A percentile compares a stretch with the other conserved stretches of the same genome.
Conservation (phyloP, 2,113 vertebrate genomes). For the Amblyornis subalaris region DNA sequence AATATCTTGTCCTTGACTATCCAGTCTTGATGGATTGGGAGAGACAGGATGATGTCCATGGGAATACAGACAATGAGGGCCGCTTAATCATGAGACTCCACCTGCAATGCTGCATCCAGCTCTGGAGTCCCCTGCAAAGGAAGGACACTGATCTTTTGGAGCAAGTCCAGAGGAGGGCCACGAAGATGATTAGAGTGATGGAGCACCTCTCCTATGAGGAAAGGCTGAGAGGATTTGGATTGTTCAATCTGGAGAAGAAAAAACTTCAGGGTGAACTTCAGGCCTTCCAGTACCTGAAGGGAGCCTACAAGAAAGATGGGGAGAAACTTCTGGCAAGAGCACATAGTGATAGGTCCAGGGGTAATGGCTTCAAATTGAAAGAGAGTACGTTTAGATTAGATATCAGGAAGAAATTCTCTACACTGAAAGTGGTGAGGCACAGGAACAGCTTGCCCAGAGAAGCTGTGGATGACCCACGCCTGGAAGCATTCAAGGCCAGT, state of each 20-base stretch:
- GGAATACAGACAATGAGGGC: not conserved
- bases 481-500: not conserved
- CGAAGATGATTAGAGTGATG: not conserved
- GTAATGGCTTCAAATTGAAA: not conserved
- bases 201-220: not conserved
- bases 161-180: not conserved
- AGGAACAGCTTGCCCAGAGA: not conserved
- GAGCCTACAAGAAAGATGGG: not conserved
- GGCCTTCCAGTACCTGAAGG: accelerated
- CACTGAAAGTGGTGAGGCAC: not conserved
- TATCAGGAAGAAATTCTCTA: not conserved
- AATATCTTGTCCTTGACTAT: not conserved
- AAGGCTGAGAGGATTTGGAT: not conserved
- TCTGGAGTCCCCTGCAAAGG: not conserved
- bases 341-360: accelerated
- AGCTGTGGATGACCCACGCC: not conserved
- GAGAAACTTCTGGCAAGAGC: not conserved
- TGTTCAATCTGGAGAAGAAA: not conserved
- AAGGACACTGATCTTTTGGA: not conserved
- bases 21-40: not conserved
- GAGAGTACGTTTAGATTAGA: not conserved
- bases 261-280: not conserved
- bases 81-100: not conserved
- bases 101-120: not conserved
- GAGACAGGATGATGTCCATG: accelerated